Evolutionary conservation across 23 tunicate species (phyloP), one percentile per base, ranked within the genome.

Genomic region (Styela plicata): DNA sequence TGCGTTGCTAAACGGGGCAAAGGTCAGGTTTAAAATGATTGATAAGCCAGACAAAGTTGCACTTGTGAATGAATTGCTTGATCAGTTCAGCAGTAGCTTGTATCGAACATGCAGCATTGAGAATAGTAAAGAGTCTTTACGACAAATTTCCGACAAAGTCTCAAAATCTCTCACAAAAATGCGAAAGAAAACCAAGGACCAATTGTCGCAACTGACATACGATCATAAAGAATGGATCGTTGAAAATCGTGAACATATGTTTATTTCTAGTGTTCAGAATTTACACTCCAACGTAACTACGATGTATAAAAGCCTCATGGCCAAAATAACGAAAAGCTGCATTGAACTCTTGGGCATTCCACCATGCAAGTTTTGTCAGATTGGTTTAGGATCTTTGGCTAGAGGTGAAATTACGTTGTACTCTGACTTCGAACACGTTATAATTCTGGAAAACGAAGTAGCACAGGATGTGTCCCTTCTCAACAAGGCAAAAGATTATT

Each of bases 1-100:
- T 21, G 93, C 83, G 5, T 78, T 88, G 36, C 24, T 88, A 19
- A 88, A 83, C 24, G 87, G 86, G 10, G 93, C 87, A 67, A 67
- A 22, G 22, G 30, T 67, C 16, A 27, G 71, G 30, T 67, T 67
- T 24, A 13, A 44, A 13, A 27, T 25, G 31, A 27, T 18, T 16
- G 17, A 67, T 18, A 22, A 19, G 18, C 71, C 17, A 16, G 31
- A 29, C 71, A 67, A 67, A 67, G 71, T 67, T 16, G 31, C 19
- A 67, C 17, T 13, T 25, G 24, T 22, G 16, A 29, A 67, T 29
- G 24, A 27, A 17, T 22, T 29, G 22, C 71, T 67, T 1, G 57
- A 44, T 44, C 57, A 44, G 57, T 44, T 44, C 57, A 44, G 57
- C 57, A 13, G 13, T 44, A 7, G 57, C 7, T 44, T 44, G 13